Conservation (phyloP, 2,888 invertebrate species). For the Clostera curtula region DNA sequence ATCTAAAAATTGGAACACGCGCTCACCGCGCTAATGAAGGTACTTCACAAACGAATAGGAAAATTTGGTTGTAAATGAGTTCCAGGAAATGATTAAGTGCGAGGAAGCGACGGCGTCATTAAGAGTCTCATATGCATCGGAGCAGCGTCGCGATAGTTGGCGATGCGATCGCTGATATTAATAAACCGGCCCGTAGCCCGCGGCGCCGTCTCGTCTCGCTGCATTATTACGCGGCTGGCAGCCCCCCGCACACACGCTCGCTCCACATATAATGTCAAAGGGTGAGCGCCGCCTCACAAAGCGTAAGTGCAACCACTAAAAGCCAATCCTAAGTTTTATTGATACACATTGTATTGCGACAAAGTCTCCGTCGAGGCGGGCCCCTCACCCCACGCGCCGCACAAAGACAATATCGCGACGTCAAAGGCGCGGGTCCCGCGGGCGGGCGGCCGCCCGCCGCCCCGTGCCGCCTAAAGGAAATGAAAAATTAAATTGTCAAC, state of each 20-base stretch:
- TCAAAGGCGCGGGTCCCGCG: conserved; percentile 66
- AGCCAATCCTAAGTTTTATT: conserved; percentile 77
- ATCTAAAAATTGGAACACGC: too few species aligned
- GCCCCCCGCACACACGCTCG: conserved; percentile 22
- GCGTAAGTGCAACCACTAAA: conserved; percentile 76
- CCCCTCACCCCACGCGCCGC: conserved; percentile 67
- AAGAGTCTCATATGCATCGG: conserved; percentile 24
- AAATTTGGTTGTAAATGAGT: background rate
- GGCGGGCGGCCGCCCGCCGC: conserved; percentile 40
- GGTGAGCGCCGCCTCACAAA: conserved; percentile 74
- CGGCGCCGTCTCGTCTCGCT: conserved; percentile 55
- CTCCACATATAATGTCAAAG: conserved; percentile 72
- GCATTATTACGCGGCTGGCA: conserved; percentile 46
- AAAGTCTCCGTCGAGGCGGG: conserved; percentile 70
- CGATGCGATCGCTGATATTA: conserved; percentile 49
- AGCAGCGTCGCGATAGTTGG: conserved; percentile 20
- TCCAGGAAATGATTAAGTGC: conserved; percentile 9
- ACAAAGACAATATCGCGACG: conserved; percentile 76
- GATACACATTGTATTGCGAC: conserved; percentile 76
- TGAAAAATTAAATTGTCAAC: conserved; percentile 76
- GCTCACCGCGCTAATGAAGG: too few species aligned
- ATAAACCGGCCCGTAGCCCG: conserved; percentile 36
- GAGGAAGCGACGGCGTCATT: conserved; percentile 15
- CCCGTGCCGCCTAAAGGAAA: conserved; percentile 66
- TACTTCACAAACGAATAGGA: background rate